Evolutionary conservation across 2,113 vertebrate species (phyloP).

Genomic region (Dryoscopus gambensis): DNA sequence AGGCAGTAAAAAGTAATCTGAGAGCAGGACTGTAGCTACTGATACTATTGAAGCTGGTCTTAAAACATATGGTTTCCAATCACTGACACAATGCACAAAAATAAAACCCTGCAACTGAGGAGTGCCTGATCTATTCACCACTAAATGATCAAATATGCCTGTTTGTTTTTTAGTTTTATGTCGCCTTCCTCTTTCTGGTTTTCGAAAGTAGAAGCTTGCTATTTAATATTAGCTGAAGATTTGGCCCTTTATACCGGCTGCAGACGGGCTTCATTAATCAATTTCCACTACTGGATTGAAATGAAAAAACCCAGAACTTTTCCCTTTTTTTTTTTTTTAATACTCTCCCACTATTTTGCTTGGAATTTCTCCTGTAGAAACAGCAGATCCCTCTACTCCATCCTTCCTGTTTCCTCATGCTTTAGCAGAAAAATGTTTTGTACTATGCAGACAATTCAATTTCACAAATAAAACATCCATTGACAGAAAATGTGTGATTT

Average conservation of each 20-base stretch:
- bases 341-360: neutral
- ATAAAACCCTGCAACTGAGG: constrained; percentile 30
- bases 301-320: neutral
- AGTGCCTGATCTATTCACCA: constrained; percentile 27
- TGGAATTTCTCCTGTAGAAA: constrained; percentile 45
- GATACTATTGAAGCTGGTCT: constrained; percentile 66
- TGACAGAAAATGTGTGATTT: neutral
- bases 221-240: constrained; percentile 35
- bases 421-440: neutral
- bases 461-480: neutral
- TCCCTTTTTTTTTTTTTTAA: neutral
- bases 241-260: neutral
- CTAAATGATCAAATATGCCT: constrained; percentile 44
- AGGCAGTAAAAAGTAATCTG: constrained; percentile 66
- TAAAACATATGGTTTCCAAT: constrained; percentile 64
- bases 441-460: neutral
- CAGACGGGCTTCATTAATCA: constrained; percentile 56
- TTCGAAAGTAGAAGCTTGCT: constrained; percentile 23
- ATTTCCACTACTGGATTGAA: constrained; percentile 43
- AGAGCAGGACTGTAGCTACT: constrained; percentile 64
- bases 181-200: constrained; percentile 40
- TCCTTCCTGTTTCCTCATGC: neutral
- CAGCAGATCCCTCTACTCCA: neutral
- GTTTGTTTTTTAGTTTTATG: constrained; percentile 37
- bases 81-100: constrained; percentile 56